These are phyloP conservation scores for Notocelia uddmanniana DNA, from an alignment of 2,888 invertebrate species.

Conservation along the genomic window DNA sequence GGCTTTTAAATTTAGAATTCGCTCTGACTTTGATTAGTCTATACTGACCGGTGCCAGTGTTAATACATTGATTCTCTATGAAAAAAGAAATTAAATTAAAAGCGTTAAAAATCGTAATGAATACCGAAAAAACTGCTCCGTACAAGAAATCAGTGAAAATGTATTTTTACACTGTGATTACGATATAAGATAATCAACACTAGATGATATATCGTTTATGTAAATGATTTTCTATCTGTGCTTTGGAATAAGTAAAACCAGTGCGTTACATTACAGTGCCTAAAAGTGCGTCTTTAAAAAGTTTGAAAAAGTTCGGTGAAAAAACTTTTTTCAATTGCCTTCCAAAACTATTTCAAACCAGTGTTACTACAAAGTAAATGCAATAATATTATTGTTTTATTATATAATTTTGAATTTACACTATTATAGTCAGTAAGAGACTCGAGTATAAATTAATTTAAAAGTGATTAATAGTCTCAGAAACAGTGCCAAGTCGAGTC, in stretches of 20 bases:
- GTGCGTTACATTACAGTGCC: neutral
- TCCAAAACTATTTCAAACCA: neutral
- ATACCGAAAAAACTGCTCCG: neutral
- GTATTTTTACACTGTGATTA: too few relatives aligned
- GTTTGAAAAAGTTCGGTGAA: neutral
- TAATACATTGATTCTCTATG: conserved; percentile 10
- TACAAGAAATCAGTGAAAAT: neutral
- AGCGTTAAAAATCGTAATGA: neutral
- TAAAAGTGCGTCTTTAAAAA: neutral
- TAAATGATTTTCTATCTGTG: neutral
- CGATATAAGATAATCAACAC: neutral
- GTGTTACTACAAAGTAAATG: too few relatives aligned
- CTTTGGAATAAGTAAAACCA: too few relatives aligned
- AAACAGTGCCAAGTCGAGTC: conserved; percentile 54
- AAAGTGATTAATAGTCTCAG: conserved; percentile 31
- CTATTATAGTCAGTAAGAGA: neutral
- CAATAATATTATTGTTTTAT: neutral
- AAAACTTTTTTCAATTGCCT: neutral
- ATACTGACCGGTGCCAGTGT: conserved; percentile 30
- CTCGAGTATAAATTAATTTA: conserved; percentile 22
- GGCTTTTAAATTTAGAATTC: conserved; percentile 49
- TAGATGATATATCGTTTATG: neutral
- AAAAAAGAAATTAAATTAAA: neutral
- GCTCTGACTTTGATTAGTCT: conserved; percentile 45
- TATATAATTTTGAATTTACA: neutral